Evolutionary conservation across 2,888 invertebrate genomes (phyloP), one percentile per base, ranked within the genome.

Genomic region (Chouioia cunea): DNA sequence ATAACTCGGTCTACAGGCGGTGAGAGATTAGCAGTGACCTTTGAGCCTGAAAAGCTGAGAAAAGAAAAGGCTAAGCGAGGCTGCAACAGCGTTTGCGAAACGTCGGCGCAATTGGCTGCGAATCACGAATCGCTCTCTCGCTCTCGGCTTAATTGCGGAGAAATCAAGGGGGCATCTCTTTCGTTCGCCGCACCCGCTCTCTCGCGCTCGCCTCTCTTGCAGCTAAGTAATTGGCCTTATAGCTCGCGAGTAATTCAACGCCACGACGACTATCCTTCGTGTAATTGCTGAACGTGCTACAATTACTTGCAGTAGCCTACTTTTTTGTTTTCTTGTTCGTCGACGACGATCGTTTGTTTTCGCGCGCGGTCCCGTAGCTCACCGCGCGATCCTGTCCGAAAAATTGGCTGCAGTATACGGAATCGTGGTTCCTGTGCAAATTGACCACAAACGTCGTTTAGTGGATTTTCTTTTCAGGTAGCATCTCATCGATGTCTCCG

Each of bases 221-320:
- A 8, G 16, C 16, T 14, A 16, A 16, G 47, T 47, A n/a, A 16
- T 16, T 47, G 16, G n/a, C n/a, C 47, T n/a, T 47, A 47, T 56
- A 36, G 18, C 36, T 56, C 36, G 18, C 56, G 16, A 56, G 43
- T 43, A 16, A 43, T 56, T 56, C 16, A 27, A 16, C 16, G 54
- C 54, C 27, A 27, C 23, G 27, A 6, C 47, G 47, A 47, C 46
- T 47, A 59, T 59, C 48, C 44, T 4, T 12, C 44, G 58, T 44
- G 52, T 62, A 62, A 62, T 62, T 62, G 62, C 54, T 56, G 36
- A 23, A 27, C 16, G 20, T 15, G 27, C 27, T 27, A 6, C 27
- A 27, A 27, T 6, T 62, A 20, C 20, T 43, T 43, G 64, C 43
- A 16, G 57, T 65, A 65, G 65, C 57, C 56, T 65, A 57, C 20